Percentiles rank a stretch among this genome's conserved stretches.
Conservation (phyloP, 2,888 invertebrate species). For the Nysson spinosus region DNA sequence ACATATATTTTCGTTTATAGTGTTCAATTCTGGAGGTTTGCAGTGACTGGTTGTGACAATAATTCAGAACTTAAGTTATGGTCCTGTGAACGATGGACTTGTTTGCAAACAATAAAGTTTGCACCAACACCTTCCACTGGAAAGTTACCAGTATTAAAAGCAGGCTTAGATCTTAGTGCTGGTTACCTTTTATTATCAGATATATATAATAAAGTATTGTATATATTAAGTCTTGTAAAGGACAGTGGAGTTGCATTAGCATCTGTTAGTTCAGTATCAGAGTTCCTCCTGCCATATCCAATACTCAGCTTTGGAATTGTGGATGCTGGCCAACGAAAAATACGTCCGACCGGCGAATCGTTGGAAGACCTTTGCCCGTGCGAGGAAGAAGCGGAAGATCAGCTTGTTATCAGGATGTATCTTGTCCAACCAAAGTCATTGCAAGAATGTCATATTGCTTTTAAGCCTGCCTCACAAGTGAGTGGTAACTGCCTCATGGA, state of each 20-base stretch:
- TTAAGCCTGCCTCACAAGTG: conserved; percentile 74
- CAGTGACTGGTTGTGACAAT: conserved; percentile 92
- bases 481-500: conserved; percentile 65
- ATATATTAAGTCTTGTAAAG: conserved; percentile 86
- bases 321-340: conserved; percentile 82
- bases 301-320: conserved; percentile 93
- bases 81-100: conserved; percentile 97
- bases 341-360: conserved; percentile 72
- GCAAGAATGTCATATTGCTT: conserved; percentile 89
- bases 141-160: conserved; percentile 82
- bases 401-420: conserved; percentile 82
- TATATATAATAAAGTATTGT: conserved; percentile 89
- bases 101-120: conserved; percentile 91
- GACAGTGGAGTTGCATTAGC: conserved; percentile 82
- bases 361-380: conserved; percentile 80
- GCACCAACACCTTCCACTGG: conserved; percentile 78
- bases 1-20: conserved; percentile 72
- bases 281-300: conserved; percentile 92
- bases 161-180: conserved; percentile 90
- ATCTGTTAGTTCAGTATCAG: conserved; percentile 87
- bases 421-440: conserved; percentile 93
- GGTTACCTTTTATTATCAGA: conserved; percentile 93
- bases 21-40: conserved; percentile 95
- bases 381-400: conserved; percentile 80
- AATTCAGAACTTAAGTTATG: conserved; percentile 95